Evolutionary conservation across 1,140 invertebrate genomes (phyloP).

Genomic region (Oncopeltus fasciatus): DNA sequence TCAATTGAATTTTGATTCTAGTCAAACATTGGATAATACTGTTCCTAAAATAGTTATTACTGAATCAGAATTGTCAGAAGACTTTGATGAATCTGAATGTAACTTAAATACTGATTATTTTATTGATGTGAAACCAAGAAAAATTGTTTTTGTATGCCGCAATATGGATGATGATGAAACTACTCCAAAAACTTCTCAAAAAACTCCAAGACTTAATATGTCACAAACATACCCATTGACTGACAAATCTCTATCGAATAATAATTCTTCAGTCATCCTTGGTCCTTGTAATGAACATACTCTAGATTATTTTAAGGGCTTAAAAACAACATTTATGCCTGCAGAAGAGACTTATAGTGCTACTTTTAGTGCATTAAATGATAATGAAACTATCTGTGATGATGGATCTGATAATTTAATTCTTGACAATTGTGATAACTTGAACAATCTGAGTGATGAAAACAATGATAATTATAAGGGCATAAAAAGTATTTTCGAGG

Average conservation of each 20-base stretch:
- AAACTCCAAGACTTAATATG: neutral
- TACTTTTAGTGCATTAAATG: no score
- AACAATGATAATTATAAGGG: no score
- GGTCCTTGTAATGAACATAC: conserved; percentile 39
- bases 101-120: conserved; percentile 8
- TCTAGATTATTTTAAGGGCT: conserved; percentile 35
- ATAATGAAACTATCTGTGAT: no score
- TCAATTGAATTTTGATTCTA: neutral
- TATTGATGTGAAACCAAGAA: conserved; percentile 13
- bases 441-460: no score
- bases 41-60: conserved; percentile 23
- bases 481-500: no score
- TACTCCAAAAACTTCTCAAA: no score
- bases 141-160: conserved; percentile 18
- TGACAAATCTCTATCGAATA: no score
- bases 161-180: conserved; percentile 1
- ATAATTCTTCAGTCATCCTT: conserved; percentile 37
- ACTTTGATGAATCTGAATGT: conserved; percentile 10
- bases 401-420: no score
- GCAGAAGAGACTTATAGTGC: no score
- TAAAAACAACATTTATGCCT: conserved; percentile 30
- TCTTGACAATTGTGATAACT: no score
- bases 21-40: conserved; percentile 12
- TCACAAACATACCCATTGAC: neutral
- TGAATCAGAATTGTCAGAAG: conserved; percentile 17